A percentile compares a stretch with the other conserved stretches of the same genome.
These are phyloP conservation scores for Scomberomorus guttatus DNA, from an alignment of 2,797 vertebrate genomes.

Conservation along the genomic window DNA sequence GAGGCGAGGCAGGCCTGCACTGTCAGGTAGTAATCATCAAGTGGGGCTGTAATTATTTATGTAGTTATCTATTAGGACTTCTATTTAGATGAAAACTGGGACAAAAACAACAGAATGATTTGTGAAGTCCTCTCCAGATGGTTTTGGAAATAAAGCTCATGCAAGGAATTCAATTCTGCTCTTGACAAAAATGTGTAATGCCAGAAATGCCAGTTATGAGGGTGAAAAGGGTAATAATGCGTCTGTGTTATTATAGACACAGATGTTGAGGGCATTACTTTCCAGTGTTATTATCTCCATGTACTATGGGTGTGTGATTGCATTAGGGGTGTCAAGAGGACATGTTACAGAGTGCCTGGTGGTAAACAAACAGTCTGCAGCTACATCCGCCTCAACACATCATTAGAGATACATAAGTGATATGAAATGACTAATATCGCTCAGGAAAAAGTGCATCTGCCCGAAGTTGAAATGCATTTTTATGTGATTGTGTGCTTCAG, in stretches of 20 bases:
- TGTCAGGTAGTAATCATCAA: background rate
- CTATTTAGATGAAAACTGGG: background rate
- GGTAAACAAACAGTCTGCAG: conserved; percentile 57
- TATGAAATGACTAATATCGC: conserved; percentile 32
- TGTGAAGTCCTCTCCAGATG: background rate
- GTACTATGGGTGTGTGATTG: conserved; percentile 38
- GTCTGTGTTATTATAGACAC: conserved; percentile 19
- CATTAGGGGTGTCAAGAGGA: conserved; percentile 47
- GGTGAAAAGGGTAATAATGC: conserved; percentile 15
- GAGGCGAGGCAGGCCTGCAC: background rate
- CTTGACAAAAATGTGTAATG: background rate
- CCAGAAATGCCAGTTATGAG: conserved; percentile 15
- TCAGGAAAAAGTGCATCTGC: conserved; percentile 22
- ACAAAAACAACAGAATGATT: background rate
- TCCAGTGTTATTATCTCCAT: conserved; percentile 46
- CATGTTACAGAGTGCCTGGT: conserved; percentile 20
- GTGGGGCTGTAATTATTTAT: conserved; percentile 1
- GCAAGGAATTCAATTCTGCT: background rate
- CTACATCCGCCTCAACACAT: conserved; percentile 32
- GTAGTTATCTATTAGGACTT: background rate
- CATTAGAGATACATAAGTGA: conserved; percentile 55
- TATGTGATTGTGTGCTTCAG: conserved; percentile 1
- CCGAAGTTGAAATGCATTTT: background rate
- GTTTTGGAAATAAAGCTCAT: background rate
- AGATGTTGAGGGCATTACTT: conserved; percentile 36